These are phyloP conservation scores for Tipula vernalis DNA, from an alignment of 2,888 invertebrate genomes.

Conservation along the genomic window DNA sequence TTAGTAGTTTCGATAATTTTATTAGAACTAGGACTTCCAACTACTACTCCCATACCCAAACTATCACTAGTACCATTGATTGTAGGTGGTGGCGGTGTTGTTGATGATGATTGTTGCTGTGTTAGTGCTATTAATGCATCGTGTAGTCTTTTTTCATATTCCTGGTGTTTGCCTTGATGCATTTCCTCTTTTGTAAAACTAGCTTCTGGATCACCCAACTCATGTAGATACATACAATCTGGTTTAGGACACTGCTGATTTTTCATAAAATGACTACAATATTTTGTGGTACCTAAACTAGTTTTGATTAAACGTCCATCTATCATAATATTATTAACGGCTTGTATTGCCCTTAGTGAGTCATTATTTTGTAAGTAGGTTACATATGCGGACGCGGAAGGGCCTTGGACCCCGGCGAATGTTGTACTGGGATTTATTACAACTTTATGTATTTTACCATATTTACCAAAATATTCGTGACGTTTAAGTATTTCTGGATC, in stretches of 20 bases:
- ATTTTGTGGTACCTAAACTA: slow-evolving; percentile 97
- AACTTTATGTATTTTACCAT: slow-evolving; percentile 99
- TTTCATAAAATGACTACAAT: slow-evolving; percentile 99
- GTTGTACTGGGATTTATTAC: slow-evolving; percentile 97
- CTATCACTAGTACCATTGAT: slow-evolving; percentile 10
- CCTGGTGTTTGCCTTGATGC: slow-evolving; percentile 97
- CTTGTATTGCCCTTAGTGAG: slow-evolving; percentile 91
- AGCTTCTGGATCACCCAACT: slow-evolving; percentile 83
- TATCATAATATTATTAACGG: slow-evolving; percentile 92
- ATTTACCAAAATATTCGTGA: slow-evolving; percentile 99
- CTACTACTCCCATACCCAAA: neutral
- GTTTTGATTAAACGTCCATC: slow-evolving; percentile 95
- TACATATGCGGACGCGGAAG: slow-evolving; percentile 90
- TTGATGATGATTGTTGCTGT: slow-evolving; percentile 16
- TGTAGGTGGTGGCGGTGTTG: slow-evolving; percentile 14
- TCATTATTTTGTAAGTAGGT: slow-evolving; percentile 86
- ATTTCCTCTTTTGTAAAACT: slow-evolving; percentile 96
- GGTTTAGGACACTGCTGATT: slow-evolving; percentile 95
- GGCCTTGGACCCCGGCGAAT: slow-evolving; percentile 85
- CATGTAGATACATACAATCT: slow-evolving; percentile 99
- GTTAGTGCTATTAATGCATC: slow-evolving; percentile 50
- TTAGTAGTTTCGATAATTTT: slow-evolving; percentile 5
- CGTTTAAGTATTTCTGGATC: slow-evolving; percentile 94
- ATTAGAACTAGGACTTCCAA: neutral
- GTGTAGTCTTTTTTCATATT: slow-evolving; percentile 88